Percentiles rank a stretch among this genome's conserved stretches.
phyloP scores from a whole-genome alignment of 2,113 vertebrate genomes.

The Hepsetus odoe region DNA sequence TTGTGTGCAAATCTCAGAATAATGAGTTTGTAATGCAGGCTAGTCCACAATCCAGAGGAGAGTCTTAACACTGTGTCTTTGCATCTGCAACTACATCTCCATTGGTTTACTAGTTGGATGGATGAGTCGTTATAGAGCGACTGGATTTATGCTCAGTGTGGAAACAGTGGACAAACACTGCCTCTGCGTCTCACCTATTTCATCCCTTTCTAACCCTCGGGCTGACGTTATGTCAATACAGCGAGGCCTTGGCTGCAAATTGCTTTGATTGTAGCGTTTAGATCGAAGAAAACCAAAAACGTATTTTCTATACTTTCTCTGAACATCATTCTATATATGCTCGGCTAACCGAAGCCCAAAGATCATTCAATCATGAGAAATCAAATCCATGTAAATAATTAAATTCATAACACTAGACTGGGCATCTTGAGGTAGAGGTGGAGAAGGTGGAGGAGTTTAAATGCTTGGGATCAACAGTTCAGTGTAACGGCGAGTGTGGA shows the following conservation, averaged over 20 bases:
- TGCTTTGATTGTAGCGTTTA: neutral
- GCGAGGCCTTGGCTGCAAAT: neutral
- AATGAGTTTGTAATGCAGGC: too few relatives aligned
- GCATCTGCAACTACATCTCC: neutral
- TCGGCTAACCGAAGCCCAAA: neutral
- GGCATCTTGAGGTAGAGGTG: too few relatives aligned
- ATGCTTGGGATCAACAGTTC: too few relatives aligned
- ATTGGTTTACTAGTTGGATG: neutral
- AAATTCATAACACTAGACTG: neutral
- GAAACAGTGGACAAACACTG: neutral
- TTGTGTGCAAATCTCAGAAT: neutral
- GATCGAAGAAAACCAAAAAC: neutral
- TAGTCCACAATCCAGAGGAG: neutral
- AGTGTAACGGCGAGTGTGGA: too few relatives aligned
- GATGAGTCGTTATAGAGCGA: neutral
- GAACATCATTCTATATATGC: neutral
- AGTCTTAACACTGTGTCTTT: neutral
- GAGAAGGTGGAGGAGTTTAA: too few relatives aligned
- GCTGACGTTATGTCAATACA: conserved; percentile 7
- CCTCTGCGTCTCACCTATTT: neutral
- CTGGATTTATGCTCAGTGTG: neutral
- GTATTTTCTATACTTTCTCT: neutral
- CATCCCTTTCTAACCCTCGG: neutral
- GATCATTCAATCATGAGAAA: neutral
- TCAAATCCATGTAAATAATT: neutral